Evolutionary conservation across 2,797 vertebrate genomes (phyloP).

Genomic region (Micrastur ruficollis): DNA sequence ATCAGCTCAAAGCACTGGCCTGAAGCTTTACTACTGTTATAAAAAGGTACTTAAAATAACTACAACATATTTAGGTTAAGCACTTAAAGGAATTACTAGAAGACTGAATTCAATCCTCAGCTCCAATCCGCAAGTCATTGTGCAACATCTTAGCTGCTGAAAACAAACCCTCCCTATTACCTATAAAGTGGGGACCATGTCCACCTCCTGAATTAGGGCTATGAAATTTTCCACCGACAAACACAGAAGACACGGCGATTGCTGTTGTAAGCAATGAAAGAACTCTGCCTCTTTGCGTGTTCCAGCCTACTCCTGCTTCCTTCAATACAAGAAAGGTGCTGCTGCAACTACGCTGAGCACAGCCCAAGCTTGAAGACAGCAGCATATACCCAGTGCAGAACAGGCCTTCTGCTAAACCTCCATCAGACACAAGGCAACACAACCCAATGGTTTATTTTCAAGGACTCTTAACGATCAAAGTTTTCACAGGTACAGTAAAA

Average conservation of each 20-base stretch:
- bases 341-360: not conserved
- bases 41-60: conserved; percentile 60
- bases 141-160: not conserved
- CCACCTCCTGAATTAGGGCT: not conserved
- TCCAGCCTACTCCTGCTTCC: not conserved
- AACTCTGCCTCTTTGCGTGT: not conserved
- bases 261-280: not conserved
- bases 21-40: conserved; percentile 52
- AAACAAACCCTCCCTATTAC: not conserved
- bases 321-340: not conserved
- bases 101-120: conserved; percentile 40
- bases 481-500: not conserved
- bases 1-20: not conserved
- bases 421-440: not conserved
- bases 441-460: not conserved
- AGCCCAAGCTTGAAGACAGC: not conserved
- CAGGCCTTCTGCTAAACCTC: not conserved
- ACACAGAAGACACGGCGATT: rapidly evolving
- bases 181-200: not conserved
- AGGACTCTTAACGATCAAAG: not conserved
- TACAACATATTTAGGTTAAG: conserved; percentile 63
- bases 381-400: not conserved
- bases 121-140: conserved; percentile 25
- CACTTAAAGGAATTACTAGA: conserved; percentile 61
- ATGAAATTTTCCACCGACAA: not conserved